Conservation (phyloP, 2,113 vertebrate genomes). For the Chionomys nivalis region DNA sequence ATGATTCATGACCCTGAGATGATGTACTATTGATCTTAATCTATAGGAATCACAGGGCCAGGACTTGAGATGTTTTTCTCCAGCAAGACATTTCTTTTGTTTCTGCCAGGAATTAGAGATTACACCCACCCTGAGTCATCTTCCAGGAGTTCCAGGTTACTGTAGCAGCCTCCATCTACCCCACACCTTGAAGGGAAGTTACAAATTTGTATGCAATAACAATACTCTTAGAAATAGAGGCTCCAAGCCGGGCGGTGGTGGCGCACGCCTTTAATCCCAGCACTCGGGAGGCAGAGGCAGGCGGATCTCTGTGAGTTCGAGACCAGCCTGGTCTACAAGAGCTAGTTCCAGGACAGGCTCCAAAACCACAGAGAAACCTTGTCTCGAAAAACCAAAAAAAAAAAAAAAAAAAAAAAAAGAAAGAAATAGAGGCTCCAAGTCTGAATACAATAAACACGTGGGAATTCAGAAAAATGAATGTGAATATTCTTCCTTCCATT, state of each 20-base stretch:
- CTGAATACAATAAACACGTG: background rate
- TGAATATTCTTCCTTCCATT: background rate
- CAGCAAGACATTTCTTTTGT: conserved; percentile 19
- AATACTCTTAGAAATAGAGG: background rate
- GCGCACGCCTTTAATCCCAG: too few relatives aligned
- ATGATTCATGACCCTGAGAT: background rate
- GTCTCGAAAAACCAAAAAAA: too few relatives aligned
- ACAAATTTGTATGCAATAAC: background rate
- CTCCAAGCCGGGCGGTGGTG: too few relatives aligned
- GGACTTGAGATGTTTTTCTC: conserved; percentile 4
- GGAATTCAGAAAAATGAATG: background rate
- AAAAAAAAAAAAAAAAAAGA: too few relatives aligned
- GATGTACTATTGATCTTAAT: conserved; percentile 15
- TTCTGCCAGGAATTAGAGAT: background rate
- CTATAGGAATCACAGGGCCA: background rate
- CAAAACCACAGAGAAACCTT: too few relatives aligned
- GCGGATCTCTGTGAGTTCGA: too few relatives aligned
- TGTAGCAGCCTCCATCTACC: background rate
- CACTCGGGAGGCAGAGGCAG: too few relatives aligned
- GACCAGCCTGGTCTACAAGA: too few relatives aligned
- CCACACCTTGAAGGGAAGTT: background rate
- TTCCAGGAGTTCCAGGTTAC: background rate
- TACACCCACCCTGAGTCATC: background rate
- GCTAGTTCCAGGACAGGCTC: too few relatives aligned
- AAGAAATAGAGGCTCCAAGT: too few relatives aligned